Base-by-base conservation (phyloP, 2,797 vertebrate genomes). In the Furcifer pardalis region DNA sequence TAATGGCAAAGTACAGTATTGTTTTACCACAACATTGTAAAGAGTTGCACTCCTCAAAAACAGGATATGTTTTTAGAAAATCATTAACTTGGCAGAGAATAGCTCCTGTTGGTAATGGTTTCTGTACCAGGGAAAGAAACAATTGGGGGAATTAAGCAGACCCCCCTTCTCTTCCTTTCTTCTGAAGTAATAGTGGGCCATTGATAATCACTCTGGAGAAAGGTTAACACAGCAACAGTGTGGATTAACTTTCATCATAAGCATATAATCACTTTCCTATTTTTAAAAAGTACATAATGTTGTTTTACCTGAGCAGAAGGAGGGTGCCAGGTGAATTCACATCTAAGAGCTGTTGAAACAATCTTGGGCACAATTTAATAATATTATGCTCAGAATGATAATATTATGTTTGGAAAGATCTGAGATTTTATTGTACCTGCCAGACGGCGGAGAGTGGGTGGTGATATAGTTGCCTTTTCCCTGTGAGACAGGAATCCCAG, bases 391-490 rank as follows among this genome's bases (percentile, higher is more conserved):
- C 84, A 84, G 89, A 92, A 93, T 90, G 86, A 91, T 85, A 92
- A 91, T 93, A 91, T 92, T 94, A 93, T 94, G 86, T 78, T 94
- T 93, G 92, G 92, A 91, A 89, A 92, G 91, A 77, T 86, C 88
- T 89, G 88, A 82, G 94, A 93, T 92, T 94, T 92, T 90, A 94
- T 87, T 94, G 88, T 84, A 90, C 93, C 87, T 79, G 90, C 80
- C 85, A 92, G 91, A 85, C 89, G 90, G 84, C 87, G 59, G 89
- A 91, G 91, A 90, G 92, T 91, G 94, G 92, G 91, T 93, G 94
- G 92, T 84, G 90, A 90, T 90, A 90, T 77, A 88, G 88, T 82
- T 81, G 85, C 68, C 73, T 84, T 92, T 90, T 89, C 90, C 90
- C 1, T 17, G 6, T 46, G 63, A 91, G 87, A 44, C 62, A 87